A percentile compares a stretch with the other conserved stretches of the same genome.
Evolutionary conservation across 2,888 invertebrate species (phyloP).

Genomic region (Megalurothrips usitatus): DNA sequence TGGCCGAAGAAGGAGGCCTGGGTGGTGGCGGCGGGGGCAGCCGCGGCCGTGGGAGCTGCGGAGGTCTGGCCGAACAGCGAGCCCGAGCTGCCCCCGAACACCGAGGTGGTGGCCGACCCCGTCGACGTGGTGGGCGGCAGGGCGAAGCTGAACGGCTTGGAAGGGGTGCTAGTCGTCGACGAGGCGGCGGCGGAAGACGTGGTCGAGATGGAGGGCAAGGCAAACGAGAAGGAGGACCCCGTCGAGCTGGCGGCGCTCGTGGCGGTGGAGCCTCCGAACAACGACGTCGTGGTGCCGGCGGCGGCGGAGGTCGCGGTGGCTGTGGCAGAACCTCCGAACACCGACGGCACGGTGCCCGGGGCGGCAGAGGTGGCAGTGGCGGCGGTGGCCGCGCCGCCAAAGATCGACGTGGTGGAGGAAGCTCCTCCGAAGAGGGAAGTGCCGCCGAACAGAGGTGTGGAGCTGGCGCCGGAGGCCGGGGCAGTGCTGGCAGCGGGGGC

Average conservation of each 20-base stretch:
- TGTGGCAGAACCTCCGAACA: constrained; percentile 30
- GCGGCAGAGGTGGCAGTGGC: constrained; percentile 21
- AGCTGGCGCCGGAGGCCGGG: constrained; percentile 25
- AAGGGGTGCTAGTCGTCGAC: background rate
- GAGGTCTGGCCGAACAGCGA: constrained; percentile 26
- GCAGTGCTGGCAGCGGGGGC: constrained; percentile 24
- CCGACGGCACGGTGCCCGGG: constrained; percentile 27
- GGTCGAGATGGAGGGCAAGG: constrained; percentile 28
- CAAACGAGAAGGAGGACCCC: constrained; percentile 39
- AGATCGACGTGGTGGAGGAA: constrained; percentile 33
- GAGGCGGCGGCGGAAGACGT: constrained; percentile 25
- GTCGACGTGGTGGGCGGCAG: constrained; percentile 29
- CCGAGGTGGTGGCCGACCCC: background rate
- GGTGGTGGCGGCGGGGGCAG: constrained; percentile 13
- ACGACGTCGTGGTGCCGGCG: background rate
- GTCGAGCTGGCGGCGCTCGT: constrained; percentile 32
- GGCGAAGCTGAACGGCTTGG: constrained; percentile 13
- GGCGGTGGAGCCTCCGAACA: constrained; percentile 36
- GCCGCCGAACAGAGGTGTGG: constrained; percentile 31
- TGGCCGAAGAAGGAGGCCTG: constrained; percentile 34
- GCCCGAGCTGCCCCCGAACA: constrained; percentile 19
- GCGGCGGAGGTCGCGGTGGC: constrained; percentile 28
- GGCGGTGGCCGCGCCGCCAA: constrained; percentile 29
- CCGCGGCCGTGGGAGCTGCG: background rate
- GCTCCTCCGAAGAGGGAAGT: constrained; percentile 29